Evolutionary conservation across 2,797 vertebrate species (phyloP).

Genomic region (Craterocephalus amniculus): DNA sequence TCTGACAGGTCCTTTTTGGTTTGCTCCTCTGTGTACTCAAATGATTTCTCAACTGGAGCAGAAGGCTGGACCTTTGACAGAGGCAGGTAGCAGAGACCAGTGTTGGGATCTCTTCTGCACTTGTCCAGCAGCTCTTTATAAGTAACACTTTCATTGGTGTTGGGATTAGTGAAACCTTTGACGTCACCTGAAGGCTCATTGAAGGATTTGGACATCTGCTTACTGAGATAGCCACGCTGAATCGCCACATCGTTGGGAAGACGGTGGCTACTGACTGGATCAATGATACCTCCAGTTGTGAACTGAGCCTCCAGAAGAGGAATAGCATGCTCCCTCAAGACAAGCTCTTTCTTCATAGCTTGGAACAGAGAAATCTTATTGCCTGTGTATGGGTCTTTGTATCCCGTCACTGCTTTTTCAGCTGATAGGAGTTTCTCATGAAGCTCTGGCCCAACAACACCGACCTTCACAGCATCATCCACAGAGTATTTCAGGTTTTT

Average conservation of each 20-base stretch:
- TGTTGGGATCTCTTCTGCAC: slow-evolving; percentile 85
- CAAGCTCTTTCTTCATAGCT: slow-evolving; percentile 94
- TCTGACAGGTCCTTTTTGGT: slow-evolving; percentile 87
- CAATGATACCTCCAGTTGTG: slow-evolving; percentile 90
- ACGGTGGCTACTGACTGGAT: slow-evolving; percentile 92
- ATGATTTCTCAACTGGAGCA: slow-evolving; percentile 81
- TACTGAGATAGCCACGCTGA: slow-evolving; percentile 83
- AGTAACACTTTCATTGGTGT: slow-evolving; percentile 84
- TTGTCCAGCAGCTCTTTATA: slow-evolving; percentile 87
- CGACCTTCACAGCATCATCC: slow-evolving; percentile 92
- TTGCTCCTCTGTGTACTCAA: slow-evolving; percentile 89
- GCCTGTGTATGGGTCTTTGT: slow-evolving; percentile 94
- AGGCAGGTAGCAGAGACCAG: slow-evolving; percentile 85
- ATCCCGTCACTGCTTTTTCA: slow-evolving; percentile 94
- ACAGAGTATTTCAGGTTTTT: slow-evolving; percentile 89
- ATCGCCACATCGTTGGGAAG: slow-evolving; percentile 90
- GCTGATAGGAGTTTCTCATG: slow-evolving; percentile 94
- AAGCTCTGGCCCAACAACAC: slow-evolving; percentile 91
- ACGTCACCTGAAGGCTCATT: slow-evolving; percentile 81
- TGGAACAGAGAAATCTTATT: slow-evolving; percentile 93
- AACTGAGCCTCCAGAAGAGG: slow-evolving; percentile 94
- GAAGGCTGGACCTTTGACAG: slow-evolving; percentile 85
- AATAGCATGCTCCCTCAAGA: slow-evolving; percentile 87
- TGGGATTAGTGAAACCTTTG: slow-evolving; percentile 90
- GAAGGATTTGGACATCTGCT: slow-evolving; percentile 84